Base-by-base conservation (phyloP, 1,140 invertebrate species). In the Conus ventricosus region DNA sequence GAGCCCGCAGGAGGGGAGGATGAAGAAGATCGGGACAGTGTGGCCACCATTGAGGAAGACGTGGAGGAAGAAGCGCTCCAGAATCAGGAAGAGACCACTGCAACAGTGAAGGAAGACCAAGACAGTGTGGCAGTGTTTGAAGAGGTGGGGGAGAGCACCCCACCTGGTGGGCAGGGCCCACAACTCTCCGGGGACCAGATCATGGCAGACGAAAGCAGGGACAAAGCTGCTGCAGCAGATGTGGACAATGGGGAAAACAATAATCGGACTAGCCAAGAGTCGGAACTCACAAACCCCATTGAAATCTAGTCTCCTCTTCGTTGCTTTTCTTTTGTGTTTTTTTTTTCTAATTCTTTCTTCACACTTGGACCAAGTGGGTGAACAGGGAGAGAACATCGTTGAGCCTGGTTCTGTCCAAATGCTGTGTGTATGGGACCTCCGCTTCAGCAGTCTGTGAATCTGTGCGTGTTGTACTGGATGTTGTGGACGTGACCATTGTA, bases 261-360 rank as follows among this genome's bases (percentile, higher is more conserved):
- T 53, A 87, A 87, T 23, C n/a, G 20, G 51, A 87, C 27, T 25
- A 80, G 85, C 51, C 75, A 57, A 71, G 54, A 87, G 8, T 54
- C 85, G n/a, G 85, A 87, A 23, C 25, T 87, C 51, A 87, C 85
- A 8, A 27, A 25, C 51, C 85, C 85, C 20, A 87, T 87, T 25
- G 75, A 55, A 15, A 80, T 87, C 85, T 87, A 87, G 85, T 71
- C 15, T 27, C 57, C 57, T 15, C 57, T 60, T 60, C 5, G 8
- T 60, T 60, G 8, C 15, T 60, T 60, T 15, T 15, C 0, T 60
- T 60, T 60, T 60, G 8, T 60, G 15, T 60, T 60, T 60, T 60
- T 60, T 60, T 60, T 60, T 60, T 60, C 5, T 60, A n/a, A n/a
- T 60, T 60, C 5, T 60, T 60, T 60, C 15, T 60, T 60, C 57